Evolutionary conservation across 2,113 vertebrate species (phyloP).

Genomic region (Centropus unirufus): DNA sequence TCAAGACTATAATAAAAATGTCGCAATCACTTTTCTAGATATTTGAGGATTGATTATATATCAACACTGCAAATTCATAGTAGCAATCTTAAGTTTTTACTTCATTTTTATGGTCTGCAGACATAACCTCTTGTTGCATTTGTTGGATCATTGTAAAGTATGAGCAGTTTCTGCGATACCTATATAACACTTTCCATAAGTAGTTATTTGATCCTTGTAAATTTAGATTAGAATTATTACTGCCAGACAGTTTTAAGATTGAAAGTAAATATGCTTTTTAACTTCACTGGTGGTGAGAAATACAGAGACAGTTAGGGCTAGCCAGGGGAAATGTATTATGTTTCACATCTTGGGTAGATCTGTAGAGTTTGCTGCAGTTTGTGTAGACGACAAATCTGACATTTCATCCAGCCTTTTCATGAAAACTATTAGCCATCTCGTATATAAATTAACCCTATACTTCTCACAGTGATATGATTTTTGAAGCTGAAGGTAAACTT

Average conservation of each 20-base stretch:
- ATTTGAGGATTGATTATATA: not conserved
- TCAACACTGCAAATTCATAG: not conserved
- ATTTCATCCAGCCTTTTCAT: not conserved
- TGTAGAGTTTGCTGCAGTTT: not conserved
- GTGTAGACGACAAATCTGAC: not conserved
- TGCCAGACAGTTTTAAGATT: conserved; percentile 12
- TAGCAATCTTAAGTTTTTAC: not conserved
- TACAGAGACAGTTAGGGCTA: not conserved
- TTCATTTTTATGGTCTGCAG: not conserved
- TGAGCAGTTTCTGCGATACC: not conserved
- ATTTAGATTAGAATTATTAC: conserved; percentile 37
- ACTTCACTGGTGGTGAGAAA: not conserved
- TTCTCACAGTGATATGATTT: not conserved
- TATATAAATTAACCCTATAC: not conserved
- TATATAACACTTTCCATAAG: not conserved
- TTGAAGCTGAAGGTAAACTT: not conserved
- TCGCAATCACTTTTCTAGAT: not conserved
- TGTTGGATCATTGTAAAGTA: not conserved
- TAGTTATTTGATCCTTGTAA: conserved; percentile 13
- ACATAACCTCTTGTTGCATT: not conserved
- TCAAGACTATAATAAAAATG: not conserved
- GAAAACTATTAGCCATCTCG: not conserved
- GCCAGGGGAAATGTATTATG: not conserved
- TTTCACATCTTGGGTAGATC: not conserved
- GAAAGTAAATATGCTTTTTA: conserved; percentile 8